phyloP scores from a whole-genome alignment of 2,797 vertebrate species.

The Limnodromus scolopaceus region DNA sequence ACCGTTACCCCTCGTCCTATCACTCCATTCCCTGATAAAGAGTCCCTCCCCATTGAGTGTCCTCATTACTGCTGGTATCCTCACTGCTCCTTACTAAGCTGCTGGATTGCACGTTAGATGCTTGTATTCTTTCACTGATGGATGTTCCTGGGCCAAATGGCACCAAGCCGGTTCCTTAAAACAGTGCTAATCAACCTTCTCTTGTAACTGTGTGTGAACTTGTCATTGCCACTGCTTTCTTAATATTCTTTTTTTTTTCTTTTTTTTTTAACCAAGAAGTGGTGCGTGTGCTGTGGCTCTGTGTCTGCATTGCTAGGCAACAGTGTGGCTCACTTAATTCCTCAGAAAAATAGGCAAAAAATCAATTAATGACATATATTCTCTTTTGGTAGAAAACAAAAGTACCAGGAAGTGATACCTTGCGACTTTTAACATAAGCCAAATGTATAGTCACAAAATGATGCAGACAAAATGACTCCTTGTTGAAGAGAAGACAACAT shows the following conservation, averaged over 20 bases:
- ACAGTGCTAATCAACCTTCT: not conserved
- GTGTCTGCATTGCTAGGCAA: constrained; percentile 31
- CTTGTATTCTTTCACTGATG: not conserved
- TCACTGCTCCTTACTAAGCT: not conserved
- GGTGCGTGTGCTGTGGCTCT: not conserved
- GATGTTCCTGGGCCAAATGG: not conserved
- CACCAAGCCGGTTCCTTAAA: not conserved
- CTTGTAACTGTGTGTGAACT: not conserved
- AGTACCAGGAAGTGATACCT: not conserved
- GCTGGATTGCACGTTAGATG: not conserved
- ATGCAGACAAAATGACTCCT: not conserved
- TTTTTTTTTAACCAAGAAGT: not conserved
- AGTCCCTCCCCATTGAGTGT: not conserved
- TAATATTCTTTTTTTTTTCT: not conserved
- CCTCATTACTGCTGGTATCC: not conserved
- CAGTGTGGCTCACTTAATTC: not conserved
- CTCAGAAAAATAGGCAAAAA: not conserved
- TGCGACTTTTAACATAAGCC: not conserved
- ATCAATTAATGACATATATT: not conserved
- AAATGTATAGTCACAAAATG: not conserved
- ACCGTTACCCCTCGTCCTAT: no score
- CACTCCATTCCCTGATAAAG: no score
- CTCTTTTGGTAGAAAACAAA: not conserved
- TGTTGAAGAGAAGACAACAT: not conserved
- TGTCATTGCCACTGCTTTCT: not conserved